Evolutionary conservation across 2,888 invertebrate genomes (phyloP).

Genomic region (Pollenia angustigena): DNA sequence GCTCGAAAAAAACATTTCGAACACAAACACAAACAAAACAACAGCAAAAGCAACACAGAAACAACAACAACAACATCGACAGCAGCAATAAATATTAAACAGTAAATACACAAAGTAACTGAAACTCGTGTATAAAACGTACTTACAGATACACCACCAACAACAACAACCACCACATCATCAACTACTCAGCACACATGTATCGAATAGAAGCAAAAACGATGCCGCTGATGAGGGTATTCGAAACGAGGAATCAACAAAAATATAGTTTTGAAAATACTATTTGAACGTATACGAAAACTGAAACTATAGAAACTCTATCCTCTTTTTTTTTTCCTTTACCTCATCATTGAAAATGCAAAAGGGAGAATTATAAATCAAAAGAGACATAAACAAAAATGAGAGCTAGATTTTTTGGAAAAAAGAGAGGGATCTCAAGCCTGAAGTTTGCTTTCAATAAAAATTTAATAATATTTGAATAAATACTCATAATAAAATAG

Average conservation of each 20-base stretch:
- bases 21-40: constrained; percentile 56
- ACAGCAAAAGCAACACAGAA: constrained; percentile 35
- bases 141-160: constrained; percentile 68
- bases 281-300: not conserved
- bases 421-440: constrained; percentile 59
- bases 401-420: constrained; percentile 21
- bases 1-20: constrained; percentile 75
- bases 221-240: constrained; percentile 45
- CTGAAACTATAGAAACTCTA: constrained; percentile 32
- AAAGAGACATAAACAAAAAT: constrained; percentile 42
- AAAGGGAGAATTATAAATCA: constrained; percentile 40
- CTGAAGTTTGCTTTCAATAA: constrained; percentile 59
- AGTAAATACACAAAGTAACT: constrained; percentile 68
- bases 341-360: not conserved
- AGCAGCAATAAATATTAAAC: constrained; percentile 62
- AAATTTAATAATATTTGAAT: constrained; percentile 26
- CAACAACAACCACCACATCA: constrained; percentile 24
- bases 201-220: not conserved
- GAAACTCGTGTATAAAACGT: constrained; percentile 69
- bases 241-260: constrained; percentile 56
- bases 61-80: constrained; percentile 59
- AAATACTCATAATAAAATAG: constrained; percentile 52
- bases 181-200: constrained; percentile 12
- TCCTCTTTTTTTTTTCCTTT: constrained; percentile 13
- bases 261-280: constrained; percentile 48